Percentiles rank a stretch among this genome's conserved stretches.
Conservation (phyloP, 2,797 vertebrate genomes). For the Acestrorhynchus altus region DNA sequence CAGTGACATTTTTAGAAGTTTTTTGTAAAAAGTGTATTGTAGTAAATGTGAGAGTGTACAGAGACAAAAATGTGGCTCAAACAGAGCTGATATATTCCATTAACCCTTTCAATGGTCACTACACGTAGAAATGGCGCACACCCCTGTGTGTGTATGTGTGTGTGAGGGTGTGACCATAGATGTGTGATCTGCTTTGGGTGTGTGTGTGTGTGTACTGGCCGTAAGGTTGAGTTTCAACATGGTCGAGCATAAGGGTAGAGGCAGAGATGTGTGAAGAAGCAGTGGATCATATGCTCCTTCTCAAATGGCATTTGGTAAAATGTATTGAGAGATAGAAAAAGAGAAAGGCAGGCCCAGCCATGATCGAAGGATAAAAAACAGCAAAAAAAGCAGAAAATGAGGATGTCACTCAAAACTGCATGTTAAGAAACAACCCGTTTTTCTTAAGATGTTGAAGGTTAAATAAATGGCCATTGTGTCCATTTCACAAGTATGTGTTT, state of each 20-base stretch:
- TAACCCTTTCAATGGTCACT: neutral
- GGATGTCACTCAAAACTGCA: too few relatives aligned
- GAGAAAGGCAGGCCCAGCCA: neutral
- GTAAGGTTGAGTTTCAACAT: conserved; percentile 60
- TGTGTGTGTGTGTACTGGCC: conserved; percentile 50
- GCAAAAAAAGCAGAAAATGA: neutral
- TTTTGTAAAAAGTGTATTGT: neutral
- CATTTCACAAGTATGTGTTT: too few relatives aligned
- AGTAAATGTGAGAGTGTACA: neutral
- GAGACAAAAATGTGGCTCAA: neutral
- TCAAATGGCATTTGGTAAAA: conserved; percentile 72
- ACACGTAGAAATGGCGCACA: too few relatives aligned
- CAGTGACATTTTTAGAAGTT: too few relatives aligned
- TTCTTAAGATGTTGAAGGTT: too few relatives aligned
- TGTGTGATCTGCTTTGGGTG: conserved; percentile 26
- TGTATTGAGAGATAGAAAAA: conserved; percentile 14
- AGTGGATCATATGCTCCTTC: conserved; percentile 60
- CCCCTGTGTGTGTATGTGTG: conserved; percentile 10
- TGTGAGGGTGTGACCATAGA: conserved; percentile 20
- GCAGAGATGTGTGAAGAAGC: conserved; percentile 71
- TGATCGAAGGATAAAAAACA: neutral
- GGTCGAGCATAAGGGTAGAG: conserved; percentile 66
- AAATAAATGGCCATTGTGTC: too few relatives aligned
- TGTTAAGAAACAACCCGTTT: too few relatives aligned
- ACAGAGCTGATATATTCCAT: neutral